These are phyloP conservation scores for Caenorhabditis sp. DNA, from an alignment of 2,888 invertebrate species.

Conservation along the genomic window DNA sequence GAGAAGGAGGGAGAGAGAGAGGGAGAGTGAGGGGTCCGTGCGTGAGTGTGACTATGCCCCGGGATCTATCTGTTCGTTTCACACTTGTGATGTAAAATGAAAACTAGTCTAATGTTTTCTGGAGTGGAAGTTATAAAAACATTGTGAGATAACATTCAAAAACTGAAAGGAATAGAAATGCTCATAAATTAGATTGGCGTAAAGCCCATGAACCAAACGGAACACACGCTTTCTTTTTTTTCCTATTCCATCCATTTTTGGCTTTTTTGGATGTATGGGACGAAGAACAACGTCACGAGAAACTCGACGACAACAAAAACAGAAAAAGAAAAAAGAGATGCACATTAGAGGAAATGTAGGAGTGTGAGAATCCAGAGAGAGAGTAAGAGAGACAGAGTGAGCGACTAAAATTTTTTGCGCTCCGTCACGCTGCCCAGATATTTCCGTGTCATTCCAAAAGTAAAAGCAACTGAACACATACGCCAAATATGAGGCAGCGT, in stretches of 20 bases:
- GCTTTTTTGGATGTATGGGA: too few species aligned
- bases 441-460: not conserved
- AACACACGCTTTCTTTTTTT: too few species aligned
- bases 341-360: constrained; percentile 30
- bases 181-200: constrained; percentile 24
- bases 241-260: too few species aligned
- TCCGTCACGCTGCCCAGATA: constrained; percentile 4
- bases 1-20: constrained; percentile 22
- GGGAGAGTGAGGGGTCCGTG: constrained; percentile 6
- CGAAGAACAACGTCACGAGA: not conserved
- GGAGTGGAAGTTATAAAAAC: not conserved
- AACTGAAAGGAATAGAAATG: not conserved
- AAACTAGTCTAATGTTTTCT: constrained; percentile 11
- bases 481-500: constrained; percentile 41
- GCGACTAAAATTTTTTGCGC: too few species aligned
- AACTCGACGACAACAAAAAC: constrained; percentile 14
- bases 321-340: constrained; percentile 20
- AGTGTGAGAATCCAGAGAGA: constrained; percentile 24
- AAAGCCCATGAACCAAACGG: too few species aligned
- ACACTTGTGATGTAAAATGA: constrained; percentile 39
- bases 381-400: not conserved
- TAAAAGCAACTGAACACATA: constrained; percentile 43
- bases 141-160: too few species aligned
- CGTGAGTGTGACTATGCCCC: constrained; percentile 35
- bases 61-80: constrained; percentile 49